These are phyloP conservation scores for Nasonia oneida DNA, from an alignment of 2,888 invertebrate species.

Conservation along the genomic window DNA sequence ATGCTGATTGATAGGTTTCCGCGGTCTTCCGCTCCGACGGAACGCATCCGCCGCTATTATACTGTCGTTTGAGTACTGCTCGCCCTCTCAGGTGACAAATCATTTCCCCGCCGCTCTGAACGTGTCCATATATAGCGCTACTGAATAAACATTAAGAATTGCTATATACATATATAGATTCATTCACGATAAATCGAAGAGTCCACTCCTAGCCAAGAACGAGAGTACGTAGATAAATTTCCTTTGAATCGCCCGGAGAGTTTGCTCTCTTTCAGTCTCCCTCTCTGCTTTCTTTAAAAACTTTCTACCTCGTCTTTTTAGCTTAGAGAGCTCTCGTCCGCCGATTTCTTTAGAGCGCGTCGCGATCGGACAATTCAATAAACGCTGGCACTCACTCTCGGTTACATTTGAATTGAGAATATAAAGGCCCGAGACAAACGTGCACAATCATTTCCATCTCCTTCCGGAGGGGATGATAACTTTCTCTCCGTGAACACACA, in stretches of 20 bases:
- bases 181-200: background rate
- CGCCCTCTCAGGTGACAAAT: background rate
- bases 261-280: background rate
- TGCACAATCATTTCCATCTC: background rate
- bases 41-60: background rate
- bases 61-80: background rate
- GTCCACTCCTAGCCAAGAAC: background rate
- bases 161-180: background rate
- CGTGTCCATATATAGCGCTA: background rate
- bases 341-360: constrained; percentile 15
- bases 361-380: constrained; percentile 14
- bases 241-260: constrained; percentile 1
- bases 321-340: constrained; percentile 7
- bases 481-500: background rate
- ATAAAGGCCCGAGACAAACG: background rate
- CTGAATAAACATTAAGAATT: background rate
- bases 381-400: background rate
- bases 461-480: constrained; percentile 24
- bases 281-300: constrained; percentile 1
- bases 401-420: constrained; percentile 39
- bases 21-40: background rate
- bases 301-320: constrained; percentile 20
- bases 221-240: background rate
- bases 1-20: constrained; percentile 1
- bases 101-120: background rate